Base-by-base conservation (phyloP, 2,113 vertebrate species). In the Orycteropus afer region DNA sequence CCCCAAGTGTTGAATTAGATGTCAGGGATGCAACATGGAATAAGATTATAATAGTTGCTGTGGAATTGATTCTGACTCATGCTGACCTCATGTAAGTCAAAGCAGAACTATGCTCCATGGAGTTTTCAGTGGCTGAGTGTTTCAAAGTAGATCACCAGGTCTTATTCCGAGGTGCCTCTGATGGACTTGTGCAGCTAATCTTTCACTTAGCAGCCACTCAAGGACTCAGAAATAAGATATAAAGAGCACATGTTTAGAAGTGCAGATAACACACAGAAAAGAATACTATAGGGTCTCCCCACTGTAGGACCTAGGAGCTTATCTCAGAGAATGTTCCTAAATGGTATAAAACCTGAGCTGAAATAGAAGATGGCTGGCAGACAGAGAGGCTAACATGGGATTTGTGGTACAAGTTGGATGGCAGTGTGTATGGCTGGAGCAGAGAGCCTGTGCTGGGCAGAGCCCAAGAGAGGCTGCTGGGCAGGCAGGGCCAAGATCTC, bases 401-500 rank as follows among this genome's bases (percentile, higher is more conserved):
- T 1, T 0, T 3, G 0, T 25, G 65, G 11, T 17, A 15, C 27
- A 32, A 61, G 5, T 9, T 29, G 18, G 11, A 12, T 37, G 55
- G 12, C 27, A 34, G 17, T 7, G 4, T 42, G 37, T 32, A 10
- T 13, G 29, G 29, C 85, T 14, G 12, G 91, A 13, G 45, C 40
- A 23, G 20, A 77, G 76, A 42, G 2, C 37, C 29, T 63, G 18
- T 27, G 23, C 2, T 25, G 57, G 29, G 17, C 18, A 65, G 53
- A 14, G 9, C 12, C 22, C 18, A 9, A 18, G 4, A 59, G 40
- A 55, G 23, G 55, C 13, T 76, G 12, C 65, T 45, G 42, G 47
- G 32, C 1, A 1, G 9, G 7, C 63, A 10, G 53, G 29, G 23
- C 59, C 7, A 0, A 5, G 18, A 22, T 27, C 5, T 32, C 15